Percentiles rank a stretch among this genome's conserved stretches.
These are phyloP conservation scores for Antitype chi DNA, from an alignment of 2,888 invertebrate species.

Conservation along the genomic window DNA sequence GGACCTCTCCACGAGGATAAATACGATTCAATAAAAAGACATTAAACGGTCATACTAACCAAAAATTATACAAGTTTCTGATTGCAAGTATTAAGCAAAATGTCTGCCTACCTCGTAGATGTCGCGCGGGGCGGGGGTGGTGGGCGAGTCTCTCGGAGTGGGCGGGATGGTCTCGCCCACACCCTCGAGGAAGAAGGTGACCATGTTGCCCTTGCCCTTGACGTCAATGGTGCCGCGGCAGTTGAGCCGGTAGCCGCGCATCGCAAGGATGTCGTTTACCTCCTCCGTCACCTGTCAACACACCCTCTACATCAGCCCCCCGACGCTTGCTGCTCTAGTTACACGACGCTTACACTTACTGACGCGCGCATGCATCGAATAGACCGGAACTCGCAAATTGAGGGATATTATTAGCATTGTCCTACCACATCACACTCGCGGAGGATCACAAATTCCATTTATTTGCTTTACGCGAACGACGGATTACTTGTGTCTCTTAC, in stretches of 20 bases:
- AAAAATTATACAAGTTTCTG: neutral
- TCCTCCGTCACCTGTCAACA: constrained; percentile 95
- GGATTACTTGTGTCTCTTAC: constrained; percentile 23
- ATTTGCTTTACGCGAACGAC: neutral
- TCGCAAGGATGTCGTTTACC: constrained; percentile 94
- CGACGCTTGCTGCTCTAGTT: constrained; percentile 10
- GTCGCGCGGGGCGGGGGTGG: constrained; percentile 67
- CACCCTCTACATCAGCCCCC: constrained; percentile 36
- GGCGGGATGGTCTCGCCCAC: constrained; percentile 73
- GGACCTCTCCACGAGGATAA: no score
- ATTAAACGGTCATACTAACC: neutral
- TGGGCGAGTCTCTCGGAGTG: constrained; percentile 65
- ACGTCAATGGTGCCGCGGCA: constrained; percentile 97
- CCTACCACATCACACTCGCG: constrained; percentile 79
- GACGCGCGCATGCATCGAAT: constrained; percentile 42
- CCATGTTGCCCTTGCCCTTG: constrained; percentile 98
- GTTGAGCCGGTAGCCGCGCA: constrained; percentile 94
- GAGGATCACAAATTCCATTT: constrained; percentile 47
- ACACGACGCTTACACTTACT: neutral
- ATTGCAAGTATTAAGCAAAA: neutral
- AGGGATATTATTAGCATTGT: constrained; percentile 64
- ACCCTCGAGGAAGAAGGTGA: constrained; percentile 95
- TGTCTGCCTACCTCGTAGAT: constrained; percentile 76
- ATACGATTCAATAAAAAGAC: neutral
- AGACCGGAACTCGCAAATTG: constrained; percentile 6